These are phyloP conservation scores for Philopotamus ludificatus DNA, from an alignment of 1,140 invertebrate species.

Conservation along the genomic window DNA sequence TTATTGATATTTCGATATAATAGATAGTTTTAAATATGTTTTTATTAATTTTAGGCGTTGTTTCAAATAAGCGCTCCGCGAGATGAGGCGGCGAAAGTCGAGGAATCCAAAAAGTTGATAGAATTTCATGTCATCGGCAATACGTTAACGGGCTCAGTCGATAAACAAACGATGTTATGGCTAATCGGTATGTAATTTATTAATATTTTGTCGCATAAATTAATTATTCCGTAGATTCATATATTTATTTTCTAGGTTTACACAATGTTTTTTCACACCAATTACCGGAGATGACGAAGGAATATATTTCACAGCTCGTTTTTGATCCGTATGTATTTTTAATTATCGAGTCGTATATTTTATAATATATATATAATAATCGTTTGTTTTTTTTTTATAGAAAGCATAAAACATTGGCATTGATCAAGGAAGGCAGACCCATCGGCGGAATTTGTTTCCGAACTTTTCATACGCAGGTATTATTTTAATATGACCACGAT, in stretches of 20 bases:
- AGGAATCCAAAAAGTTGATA: conserved; percentile 86
- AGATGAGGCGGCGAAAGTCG: conserved; percentile 87
- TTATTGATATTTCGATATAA: not conserved
- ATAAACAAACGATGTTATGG: conserved; percentile 90
- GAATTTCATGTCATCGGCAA: conserved; percentile 94
- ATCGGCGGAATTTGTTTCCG: conserved; percentile 99
- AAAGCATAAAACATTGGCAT: conserved; percentile 90
- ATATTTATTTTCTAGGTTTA: conserved; percentile 60
- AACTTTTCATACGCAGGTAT: conserved; percentile 80
- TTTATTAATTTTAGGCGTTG: conserved; percentile 54
- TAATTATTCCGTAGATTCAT: not conserved
- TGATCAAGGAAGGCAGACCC: conserved; percentile 89
- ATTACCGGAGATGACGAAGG: conserved; percentile 94
- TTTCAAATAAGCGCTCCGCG: conserved; percentile 83
- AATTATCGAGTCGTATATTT: not conserved
- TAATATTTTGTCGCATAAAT: not conserved
- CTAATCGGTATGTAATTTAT: conserved; percentile 62
- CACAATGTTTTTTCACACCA: conserved; percentile 97
- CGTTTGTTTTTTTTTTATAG: conserved; percentile 55
- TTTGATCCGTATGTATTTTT: conserved; percentile 85
- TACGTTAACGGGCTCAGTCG: conserved; percentile 81
- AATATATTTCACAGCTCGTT: conserved; percentile 95
- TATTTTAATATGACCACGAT: not conserved
- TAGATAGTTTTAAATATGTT: not conserved
- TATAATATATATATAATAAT: conserved; percentile 3